These are phyloP conservation scores for Esperia sulphurella DNA, from an alignment of 2,888 invertebrate genomes.

Conservation along the genomic window DNA sequence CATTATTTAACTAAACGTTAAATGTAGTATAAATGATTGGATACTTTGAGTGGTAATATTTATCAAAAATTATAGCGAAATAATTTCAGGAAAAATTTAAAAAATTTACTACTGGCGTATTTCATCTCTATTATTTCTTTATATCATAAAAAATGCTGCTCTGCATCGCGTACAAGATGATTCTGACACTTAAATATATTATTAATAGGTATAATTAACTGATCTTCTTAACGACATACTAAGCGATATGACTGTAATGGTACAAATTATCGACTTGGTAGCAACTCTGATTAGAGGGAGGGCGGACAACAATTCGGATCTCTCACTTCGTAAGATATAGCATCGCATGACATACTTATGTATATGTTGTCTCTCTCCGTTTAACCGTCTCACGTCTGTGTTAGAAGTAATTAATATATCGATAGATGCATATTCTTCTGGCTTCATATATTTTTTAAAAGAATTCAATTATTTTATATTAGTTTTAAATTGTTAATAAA, in stretches of 20 bases:
- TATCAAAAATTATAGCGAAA: no score
- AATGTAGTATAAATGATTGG: no score
- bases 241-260: background rate
- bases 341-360: constrained; percentile 9
- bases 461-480: background rate
- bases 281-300: constrained; percentile 6
- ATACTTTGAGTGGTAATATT: no score
- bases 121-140: no score
- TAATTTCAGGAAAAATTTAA: no score
- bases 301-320: constrained; percentile 6
- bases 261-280: background rate
- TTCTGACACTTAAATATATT: no score
- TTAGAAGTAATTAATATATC: constrained; percentile 47
- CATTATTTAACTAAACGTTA: no score
- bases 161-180: no score
- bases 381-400: constrained; percentile 56
- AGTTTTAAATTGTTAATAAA: background rate
- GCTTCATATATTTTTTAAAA: constrained; percentile 1
- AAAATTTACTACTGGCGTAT: no score
- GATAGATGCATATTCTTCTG: constrained; percentile 49
- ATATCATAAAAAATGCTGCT: no score
- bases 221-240: no score
- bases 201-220: no score
- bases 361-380: constrained; percentile 41
- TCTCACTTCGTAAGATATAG: constrained; percentile 5